Evolutionary conservation across 2,888 invertebrate species (phyloP).

Genomic region (Myopa testacea): DNA sequence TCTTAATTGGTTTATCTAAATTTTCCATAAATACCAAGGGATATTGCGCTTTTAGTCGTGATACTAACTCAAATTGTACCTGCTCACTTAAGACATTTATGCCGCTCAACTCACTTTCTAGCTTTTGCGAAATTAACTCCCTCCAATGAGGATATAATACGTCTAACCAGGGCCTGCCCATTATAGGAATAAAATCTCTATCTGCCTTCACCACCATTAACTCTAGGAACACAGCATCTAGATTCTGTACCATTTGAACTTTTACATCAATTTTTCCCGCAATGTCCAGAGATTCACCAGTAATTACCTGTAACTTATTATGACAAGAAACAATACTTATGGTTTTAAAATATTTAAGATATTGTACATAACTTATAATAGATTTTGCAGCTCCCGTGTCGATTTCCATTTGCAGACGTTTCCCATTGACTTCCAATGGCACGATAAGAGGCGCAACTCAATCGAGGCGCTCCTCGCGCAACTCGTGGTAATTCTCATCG

Average conservation of each 20-base stretch:
- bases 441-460: not conserved
- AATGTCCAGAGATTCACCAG: not conserved
- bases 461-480: too few species aligned
- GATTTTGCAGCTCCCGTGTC: too few species aligned
- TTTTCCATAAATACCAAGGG: not conserved
- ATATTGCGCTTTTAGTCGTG: not conserved
- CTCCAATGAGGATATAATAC: not conserved
- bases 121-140: not conserved
- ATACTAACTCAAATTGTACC: not conserved
- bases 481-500: too few species aligned
- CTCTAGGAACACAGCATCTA: too few species aligned
- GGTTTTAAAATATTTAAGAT: too few species aligned
- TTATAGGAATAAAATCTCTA: not conserved
- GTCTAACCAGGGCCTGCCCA: conserved; percentile 13
- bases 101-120: not conserved
- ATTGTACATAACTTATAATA: too few species aligned
- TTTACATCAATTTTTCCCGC: not conserved
- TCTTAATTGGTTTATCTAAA: not conserved
- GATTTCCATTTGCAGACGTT: too few species aligned
- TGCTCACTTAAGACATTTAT: not conserved
- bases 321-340: too few species aligned
- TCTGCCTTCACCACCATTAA: not conserved
- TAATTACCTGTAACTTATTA: not conserved
- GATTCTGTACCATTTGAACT: too few species aligned
- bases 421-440: not conserved